Percentiles rank a stretch among this genome's conserved stretches.
Evolutionary conservation across 2,797 vertebrate species (phyloP).

Genomic region (Scolopax bukidnonensis): DNA sequence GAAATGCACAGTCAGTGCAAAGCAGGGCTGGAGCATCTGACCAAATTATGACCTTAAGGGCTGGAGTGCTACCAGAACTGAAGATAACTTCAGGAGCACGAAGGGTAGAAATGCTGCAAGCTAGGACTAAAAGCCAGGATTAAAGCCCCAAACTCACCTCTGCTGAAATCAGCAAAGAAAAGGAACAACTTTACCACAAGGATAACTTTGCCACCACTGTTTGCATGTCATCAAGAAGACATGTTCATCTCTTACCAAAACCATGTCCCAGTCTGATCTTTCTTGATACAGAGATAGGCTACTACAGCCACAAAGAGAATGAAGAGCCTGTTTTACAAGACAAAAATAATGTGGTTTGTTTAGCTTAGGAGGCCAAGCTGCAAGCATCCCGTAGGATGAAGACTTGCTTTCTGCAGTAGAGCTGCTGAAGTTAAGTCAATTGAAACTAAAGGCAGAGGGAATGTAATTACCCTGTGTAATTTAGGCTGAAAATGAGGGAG

Average conservation of each 20-base stretch:
- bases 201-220: background rate
- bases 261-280: background rate
- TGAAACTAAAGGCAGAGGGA: background rate
- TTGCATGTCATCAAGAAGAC: fast-evolving
- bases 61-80: background rate
- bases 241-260: background rate
- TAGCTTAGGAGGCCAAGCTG: background rate
- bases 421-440: background rate
- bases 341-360: background rate
- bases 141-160: background rate
- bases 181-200: background rate
- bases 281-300: background rate
- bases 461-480: background rate
- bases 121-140: background rate
- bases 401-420: fast-evolving
- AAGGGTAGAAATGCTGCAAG: background rate
- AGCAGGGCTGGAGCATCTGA: background rate
- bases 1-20: background rate
- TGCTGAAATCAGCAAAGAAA: background rate
- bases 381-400: background rate
- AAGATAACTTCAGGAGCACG: background rate
- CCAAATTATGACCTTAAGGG: background rate
- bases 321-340: background rate
- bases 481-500: background rate
- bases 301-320: background rate